Base-by-base conservation (phyloP, 2,113 vertebrate genomes). In the Lophura nycthemera region DNA sequence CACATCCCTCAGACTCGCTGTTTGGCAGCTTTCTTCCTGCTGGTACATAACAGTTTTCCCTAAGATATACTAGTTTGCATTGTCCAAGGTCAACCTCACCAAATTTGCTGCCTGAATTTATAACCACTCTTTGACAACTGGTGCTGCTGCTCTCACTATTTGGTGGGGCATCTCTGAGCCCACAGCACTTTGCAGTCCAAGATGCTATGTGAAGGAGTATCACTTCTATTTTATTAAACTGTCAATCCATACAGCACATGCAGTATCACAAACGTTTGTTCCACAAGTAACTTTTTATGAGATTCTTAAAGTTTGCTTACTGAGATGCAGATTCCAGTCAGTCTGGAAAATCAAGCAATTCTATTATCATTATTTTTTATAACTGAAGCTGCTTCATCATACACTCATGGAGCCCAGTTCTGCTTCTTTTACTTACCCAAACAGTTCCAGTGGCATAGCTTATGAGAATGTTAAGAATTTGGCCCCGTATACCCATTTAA, bases 341-440 rank as follows among this genome's bases (percentile, higher is more conserved):
- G 60, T 71, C 60, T 77, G 60, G 71, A 54, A 95, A 83, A 86
- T 65, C 11, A 65, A 92, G 75, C 40, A 40, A 48, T 70, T 83
- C n/a, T 38, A 59, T 38, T 48, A 71, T 24, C n/a, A 45, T 45
- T 69, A 17, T 84, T 92, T 88, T 88, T 81, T 60, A 86, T 57
- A 56, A 34, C 11, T 48, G 48, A 79, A 77, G 15, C 22, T 57
- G 13, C 73, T 91, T 75, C 25, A 71, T 48, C 0, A 4, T 83
- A 81, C 0, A 0, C 29, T 29, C 17, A 77, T 29, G 40, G 50
- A 84, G 52, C 56, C 19, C 3, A 36, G 4, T 70, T n/a, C 27
- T n/a, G n/a, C 5, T 20, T 78, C 30, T 36, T 84, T 32, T n/a
- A 56, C 50, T 73, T 83, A 83, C 5, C 12, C 50, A 48, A 63